phyloP scores from a whole-genome alignment of 2,797 vertebrate species.

The Gorsachius magnificus region DNA sequence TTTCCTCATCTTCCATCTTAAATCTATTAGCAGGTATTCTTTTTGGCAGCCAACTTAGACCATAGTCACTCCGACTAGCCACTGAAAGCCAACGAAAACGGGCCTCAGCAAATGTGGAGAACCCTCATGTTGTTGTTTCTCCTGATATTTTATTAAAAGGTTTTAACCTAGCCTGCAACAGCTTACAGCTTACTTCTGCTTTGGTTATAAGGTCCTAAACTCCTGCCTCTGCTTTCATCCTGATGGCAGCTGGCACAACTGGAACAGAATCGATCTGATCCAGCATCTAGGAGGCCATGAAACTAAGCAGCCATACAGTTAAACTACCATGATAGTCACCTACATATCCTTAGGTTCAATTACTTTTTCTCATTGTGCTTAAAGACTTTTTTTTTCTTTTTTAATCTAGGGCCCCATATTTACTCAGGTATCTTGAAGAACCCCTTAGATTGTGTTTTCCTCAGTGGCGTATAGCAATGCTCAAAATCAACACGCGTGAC shows the following conservation, averaged over 20 bases:
- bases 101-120: not conserved
- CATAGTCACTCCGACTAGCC: not conserved
- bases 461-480: not conserved
- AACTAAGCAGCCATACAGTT: not conserved
- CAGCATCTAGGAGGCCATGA: not conserved
- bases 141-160: not conserved
- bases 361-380: not conserved
- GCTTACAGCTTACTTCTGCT: not conserved
- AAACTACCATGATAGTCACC: not conserved
- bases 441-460: not conserved
- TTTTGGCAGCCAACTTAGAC: not conserved
- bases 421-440: not conserved
- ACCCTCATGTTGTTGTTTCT: not conserved
- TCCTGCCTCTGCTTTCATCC: not conserved
- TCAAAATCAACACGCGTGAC: not conserved
- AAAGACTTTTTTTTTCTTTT: not conserved
- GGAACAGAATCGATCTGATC: not conserved
- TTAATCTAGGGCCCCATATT: fast-evolving
- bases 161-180: not conserved
- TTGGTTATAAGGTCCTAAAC: not conserved
- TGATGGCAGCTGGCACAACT: not conserved
- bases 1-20: not conserved
- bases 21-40: not conserved
- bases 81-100: not conserved
- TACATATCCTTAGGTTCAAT: not conserved